These are phyloP conservation scores for Ploceus nigricollis DNA, from an alignment of 2,113 vertebrate genomes.

Conservation along the genomic window DNA sequence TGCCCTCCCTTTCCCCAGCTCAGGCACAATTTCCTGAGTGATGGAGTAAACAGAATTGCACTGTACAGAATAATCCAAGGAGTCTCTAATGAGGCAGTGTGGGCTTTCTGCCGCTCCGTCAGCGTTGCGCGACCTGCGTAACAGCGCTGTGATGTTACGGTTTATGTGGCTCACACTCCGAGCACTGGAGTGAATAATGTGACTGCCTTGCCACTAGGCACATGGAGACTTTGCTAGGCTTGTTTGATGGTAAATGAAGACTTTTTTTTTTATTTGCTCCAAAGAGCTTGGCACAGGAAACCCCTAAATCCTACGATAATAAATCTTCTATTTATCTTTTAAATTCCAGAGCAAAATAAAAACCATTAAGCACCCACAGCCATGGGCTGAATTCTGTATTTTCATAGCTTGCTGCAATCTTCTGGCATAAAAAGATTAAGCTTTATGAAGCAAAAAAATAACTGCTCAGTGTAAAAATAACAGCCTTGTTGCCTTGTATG, in stretches of 20 bases:
- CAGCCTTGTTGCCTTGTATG: not conserved
- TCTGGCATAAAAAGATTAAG: not conserved
- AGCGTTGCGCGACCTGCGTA: not conserved
- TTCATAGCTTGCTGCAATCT: not conserved
- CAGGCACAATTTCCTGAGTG: constrained; percentile 28
- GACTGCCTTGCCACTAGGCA: not conserved
- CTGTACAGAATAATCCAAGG: not conserved
- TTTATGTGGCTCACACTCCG: not conserved
- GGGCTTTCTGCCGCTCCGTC: not conserved
- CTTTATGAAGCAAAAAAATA: not conserved
- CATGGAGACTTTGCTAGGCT: not conserved
- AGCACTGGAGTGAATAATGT: not conserved
- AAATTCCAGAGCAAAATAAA: constrained; percentile 31
- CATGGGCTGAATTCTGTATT: not conserved
- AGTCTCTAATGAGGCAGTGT: not conserved
- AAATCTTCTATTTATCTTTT: constrained; percentile 43
- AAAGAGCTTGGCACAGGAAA: constrained; percentile 34
- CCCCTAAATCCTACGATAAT: constrained; percentile 19
- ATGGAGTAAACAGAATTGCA: not conserved
- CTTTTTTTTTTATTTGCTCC: not conserved
- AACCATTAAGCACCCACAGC: not conserved
- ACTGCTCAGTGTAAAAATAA: not conserved
- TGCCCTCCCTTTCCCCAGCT: not conserved
- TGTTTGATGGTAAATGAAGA: constrained; percentile 9
- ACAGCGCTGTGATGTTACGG: constrained; percentile 22